Evolutionary conservation across 2,797 vertebrate species (phyloP), one percentile per base, ranked within the genome.

Genomic region (Telmatherina bonti): DNA sequence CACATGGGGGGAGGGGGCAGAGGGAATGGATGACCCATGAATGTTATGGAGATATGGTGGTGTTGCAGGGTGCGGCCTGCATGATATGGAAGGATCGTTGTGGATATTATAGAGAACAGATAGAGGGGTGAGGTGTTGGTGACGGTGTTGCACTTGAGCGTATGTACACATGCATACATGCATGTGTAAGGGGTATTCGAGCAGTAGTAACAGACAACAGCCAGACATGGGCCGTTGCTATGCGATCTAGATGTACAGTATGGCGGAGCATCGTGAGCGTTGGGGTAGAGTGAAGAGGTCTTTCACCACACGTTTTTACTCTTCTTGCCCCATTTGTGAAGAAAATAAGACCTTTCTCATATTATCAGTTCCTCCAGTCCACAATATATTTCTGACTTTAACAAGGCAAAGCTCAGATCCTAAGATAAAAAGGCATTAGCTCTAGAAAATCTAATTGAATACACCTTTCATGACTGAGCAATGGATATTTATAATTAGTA

Each of bases 31-130:
- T 82, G 76, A 83, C 77, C 81, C 78, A 76, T 87, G 90, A 85
- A 89, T 89, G 94, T 95, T 94, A 94, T 94, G 93, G 94, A 93
- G 92, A 93, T 90, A 81, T 89, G 79, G 70, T 55, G 64, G 68
- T 41, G 73, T 38, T 68, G 68, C 7, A 81, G 72, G 74, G 70
- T 81, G 87, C 76, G 75, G 86, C 77, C 81, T 36, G 61, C 41
- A 72, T 62, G 72, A 83, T 79, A 76, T 88, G 78, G 79, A 81
- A 70, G 79, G 84, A 80, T 72, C 71, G 74, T 79, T 61, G 76
- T 76, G 62, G 88, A 74, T 93, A 95, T 95, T 93, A 41, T 89
- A 89, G 84, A 81, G 82, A 86, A 82, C 67, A 79, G 60, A 63
- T 49, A 49, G 54, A 22, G 55, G 78, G 82, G 79, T 82, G 85